phyloP scores from a whole-genome alignment of 2,888 invertebrate genomes.

The Meta bourneti region DNA sequence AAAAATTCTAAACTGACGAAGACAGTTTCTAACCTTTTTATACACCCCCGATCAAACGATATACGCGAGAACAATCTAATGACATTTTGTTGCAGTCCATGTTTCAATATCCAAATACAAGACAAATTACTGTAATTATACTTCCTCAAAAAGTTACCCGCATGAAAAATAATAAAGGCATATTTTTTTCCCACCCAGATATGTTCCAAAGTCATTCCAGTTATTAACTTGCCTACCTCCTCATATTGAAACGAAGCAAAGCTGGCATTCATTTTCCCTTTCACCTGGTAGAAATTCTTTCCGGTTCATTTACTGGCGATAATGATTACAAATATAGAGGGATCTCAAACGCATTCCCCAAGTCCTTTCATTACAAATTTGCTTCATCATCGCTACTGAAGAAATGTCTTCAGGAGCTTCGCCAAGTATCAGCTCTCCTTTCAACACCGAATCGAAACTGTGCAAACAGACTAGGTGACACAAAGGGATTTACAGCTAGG shows the following conservation, averaged over 20 bases:
- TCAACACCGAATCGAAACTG: background rate
- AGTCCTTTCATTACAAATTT: slow-evolving; percentile 29
- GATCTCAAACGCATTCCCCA: background rate
- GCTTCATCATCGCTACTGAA: slow-evolving; percentile 8
- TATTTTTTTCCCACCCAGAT: background rate
- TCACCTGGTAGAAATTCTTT: background rate
- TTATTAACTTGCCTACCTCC: background rate
- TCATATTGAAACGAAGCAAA: background rate
- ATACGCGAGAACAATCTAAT: no score
- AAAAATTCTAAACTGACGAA: no score
- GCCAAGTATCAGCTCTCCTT: background rate
- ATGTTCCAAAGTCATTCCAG: background rate
- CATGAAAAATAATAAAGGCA: background rate
- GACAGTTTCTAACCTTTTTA: no score
- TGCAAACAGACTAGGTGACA: background rate
- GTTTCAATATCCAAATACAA: background rate
- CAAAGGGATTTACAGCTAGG: slow-evolving; percentile 7
- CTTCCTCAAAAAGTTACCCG: background rate
- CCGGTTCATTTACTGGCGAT: slow-evolving; percentile 8
- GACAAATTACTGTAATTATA: background rate
- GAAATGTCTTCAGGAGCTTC: slow-evolving; percentile 1
- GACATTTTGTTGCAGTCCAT: background rate
- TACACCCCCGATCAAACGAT: no score
- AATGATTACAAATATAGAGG: slow-evolving; percentile 14
- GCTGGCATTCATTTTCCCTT: slow-evolving; percentile 21